phyloP scores from a whole-genome alignment of 2,797 vertebrate species.

The Lemur catta region DNA sequence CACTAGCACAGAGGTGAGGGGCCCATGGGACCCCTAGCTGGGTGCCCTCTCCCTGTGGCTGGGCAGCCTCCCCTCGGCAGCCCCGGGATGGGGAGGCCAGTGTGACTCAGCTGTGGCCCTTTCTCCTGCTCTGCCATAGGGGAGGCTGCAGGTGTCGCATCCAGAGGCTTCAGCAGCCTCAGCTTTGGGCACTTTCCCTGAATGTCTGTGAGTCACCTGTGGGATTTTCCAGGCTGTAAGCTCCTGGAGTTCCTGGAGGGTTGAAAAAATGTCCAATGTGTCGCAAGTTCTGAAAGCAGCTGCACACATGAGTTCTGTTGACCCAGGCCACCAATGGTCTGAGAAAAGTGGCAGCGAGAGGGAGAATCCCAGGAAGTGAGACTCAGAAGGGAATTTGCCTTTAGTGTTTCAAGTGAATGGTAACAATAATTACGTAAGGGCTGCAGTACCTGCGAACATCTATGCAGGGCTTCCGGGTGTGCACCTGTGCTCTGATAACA shows the following conservation, averaged over 20 bases:
- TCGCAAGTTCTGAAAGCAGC: constrained; percentile 56
- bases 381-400: neutral
- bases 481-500: accelerated
- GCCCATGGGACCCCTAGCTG: neutral
- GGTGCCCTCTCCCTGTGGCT: accelerated
- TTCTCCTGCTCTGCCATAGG: neutral
- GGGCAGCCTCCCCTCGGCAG: neutral
- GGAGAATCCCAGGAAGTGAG: neutral
- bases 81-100: neutral
- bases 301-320: neutral
- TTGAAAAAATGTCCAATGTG: constrained; percentile 42
- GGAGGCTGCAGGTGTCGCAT: neutral
- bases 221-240: constrained; percentile 68
- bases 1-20: neutral
- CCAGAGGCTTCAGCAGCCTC: neutral
- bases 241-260: constrained; percentile 35
- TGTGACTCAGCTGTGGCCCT: neutral
- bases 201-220: constrained; percentile 71
- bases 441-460: neutral
- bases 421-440: neutral
- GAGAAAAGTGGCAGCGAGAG: neutral
- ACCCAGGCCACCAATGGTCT: neutral
- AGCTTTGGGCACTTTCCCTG: constrained; percentile 51
- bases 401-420: neutral
- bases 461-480: neutral